Evolutionary conservation across 92 coral and sea anemone species (phyloP), one percentile per base, ranked within the genome.

Genomic region (Parazoanthus atlanticus): DNA sequence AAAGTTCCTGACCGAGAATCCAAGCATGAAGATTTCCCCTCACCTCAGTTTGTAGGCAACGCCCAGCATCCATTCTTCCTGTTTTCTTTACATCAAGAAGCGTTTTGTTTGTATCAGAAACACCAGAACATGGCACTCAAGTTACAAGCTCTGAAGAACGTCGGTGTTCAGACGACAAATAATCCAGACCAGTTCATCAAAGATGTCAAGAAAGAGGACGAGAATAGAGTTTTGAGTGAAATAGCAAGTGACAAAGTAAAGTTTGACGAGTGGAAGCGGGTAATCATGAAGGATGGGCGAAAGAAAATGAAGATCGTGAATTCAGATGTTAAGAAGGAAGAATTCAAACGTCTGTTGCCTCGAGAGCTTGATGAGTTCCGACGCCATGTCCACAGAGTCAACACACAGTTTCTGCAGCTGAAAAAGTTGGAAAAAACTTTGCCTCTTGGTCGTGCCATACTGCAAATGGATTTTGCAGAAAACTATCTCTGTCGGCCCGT

Each of bases 191-290:
- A 40, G 81, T 77, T 77, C 61, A 77, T 77, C 81, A 77, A 36
- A 40, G 33, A 77, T 77, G 56, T 40, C 81, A 36, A 40, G 58
- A 43, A 77, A 77, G 31, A 40, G 32, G 32, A 40, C 25, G 61
- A 19, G 81, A 40, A 77, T 40, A 23, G 58, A 77, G 81, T 77
- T 40, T 43, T 77, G 58, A 77, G 58, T 43, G 75, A 70, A 70
- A 5, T 40, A 77, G 26, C 58, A 77, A 40, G 30, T 6, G 81
- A 23, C 30, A 40, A 43, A 77, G 58, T 77, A 43, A 40, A 19
- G 32, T 77, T 77, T 77, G 58, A 77, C 81, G 32, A 77, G 13
- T 77, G 81, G 81, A 77, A 77, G 32, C 56, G 81, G 61, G 81
- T 77, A 26, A 16, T 19, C 15, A 43, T 43, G 40, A 36, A 36